Base-by-base conservation (phyloP, 2,797 vertebrate genomes). In the Lycodopsis pacificus region DNA sequence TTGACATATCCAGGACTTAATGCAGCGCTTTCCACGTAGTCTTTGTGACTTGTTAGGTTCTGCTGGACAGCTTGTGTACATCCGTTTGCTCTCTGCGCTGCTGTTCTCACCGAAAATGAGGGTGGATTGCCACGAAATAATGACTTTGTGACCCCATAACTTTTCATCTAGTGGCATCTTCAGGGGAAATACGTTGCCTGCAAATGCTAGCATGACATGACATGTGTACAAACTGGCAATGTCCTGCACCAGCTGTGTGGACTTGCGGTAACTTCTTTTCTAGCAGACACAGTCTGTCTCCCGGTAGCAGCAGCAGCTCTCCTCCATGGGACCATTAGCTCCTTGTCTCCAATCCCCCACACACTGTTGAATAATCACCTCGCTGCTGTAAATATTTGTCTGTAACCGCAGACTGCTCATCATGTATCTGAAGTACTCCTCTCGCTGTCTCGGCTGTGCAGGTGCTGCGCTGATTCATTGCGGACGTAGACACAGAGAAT, bases 321-420 rank as follows among this genome's bases (percentile, higher is more conserved):
- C 25, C 15, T 65, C 20, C 3, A 42, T 34, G 13, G 46, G 56
- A 48, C 51, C 34, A 49, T 67, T 42, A 63, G 2, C 57, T 57
- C 58, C 53, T 42, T 9, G 32, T 72, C 71, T 80, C 14, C n/a
- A 10, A 34, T 7, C 65, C 67, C 49, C 56, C 51, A 13, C 65
- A 68, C 6, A 38, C 77, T 11, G 42, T 40, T 83, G 77, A 89
- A 42, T 65, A 44, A 79, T 87, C 57, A 4, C 19, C 65, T 57
- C 63, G 19, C 65, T 77, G 68, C 82, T 86, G 77, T 87, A 86
- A 77, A 87, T 81, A 79, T 91, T 91, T 81, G 46, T 42, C 58
- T 51, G 46, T 80, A 58, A 12, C n/a, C 67, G 62, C 78, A 74
- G 48, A 36, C 77, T 49, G 48, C 69, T 73, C 27, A 69, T 54